Evolutionary conservation across 1,140 invertebrate species (phyloP), one percentile per base, ranked within the genome.

Genomic region (Caenorhabditis brenneri): DNA sequence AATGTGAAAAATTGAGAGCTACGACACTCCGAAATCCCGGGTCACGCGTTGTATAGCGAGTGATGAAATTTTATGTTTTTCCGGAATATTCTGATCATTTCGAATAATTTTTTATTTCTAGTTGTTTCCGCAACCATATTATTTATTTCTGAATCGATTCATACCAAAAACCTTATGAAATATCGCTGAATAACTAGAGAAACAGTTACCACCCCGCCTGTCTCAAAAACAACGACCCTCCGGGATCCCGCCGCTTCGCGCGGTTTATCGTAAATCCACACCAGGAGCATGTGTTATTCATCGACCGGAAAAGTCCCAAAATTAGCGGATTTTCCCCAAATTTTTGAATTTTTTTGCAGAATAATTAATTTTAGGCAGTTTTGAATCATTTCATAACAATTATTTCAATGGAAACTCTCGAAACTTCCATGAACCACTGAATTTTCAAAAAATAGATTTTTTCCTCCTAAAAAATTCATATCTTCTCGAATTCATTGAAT

Each of bases 261-360:
- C 16, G 2, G 79, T 53, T 80, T 80, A 80, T 22, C 48, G 48
- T 80, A 74, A 74, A 74, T 74, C 65, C 36, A 42, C 55, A 33
- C 58, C 55, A 42, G 12, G 33, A 42, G 65, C 65, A 39, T 1
- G 19, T 42, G 65, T 24, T 2, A 10, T 0, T 7, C 6, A 19
- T 15, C 58, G 16, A 65, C 58, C 58, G 58, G 58, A 65, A 65
- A 65, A 19, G 10, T 22, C 31, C 58, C 31, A 33, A 65, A 65
- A 65, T 55, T 24, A 27, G 3, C 2, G 22, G 24, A 22, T 33
- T 65, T 65, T 12, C 1, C 19, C 15, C 15, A 19, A 33, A 33
- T 65, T 36, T 65, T 2, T 16, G 0, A 7, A 2, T 65, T 65
- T 60, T 65, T 36, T 36, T 16, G 12, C 1, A 16, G 19, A 27